Base-by-base conservation (phyloP, 2,797 vertebrate genomes). In the Schizopygopsis malacanthus region DNA sequence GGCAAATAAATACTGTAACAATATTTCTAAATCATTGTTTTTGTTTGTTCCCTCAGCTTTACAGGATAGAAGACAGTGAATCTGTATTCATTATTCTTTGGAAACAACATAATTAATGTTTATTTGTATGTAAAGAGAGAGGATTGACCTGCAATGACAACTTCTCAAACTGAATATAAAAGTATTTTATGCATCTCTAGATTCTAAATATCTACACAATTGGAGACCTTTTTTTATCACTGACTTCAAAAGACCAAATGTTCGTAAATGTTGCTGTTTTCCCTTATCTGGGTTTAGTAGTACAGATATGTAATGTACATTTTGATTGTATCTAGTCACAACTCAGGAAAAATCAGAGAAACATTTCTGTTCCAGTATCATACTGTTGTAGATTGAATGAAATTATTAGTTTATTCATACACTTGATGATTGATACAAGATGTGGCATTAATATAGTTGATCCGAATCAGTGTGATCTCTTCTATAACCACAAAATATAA, bases 1-100 rank as follows among this genome's bases (percentile, higher is more conserved):
- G 43, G 20, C 18, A 59, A 18, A 16, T 43, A 59, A 18, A 16
- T 43, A 70, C 33, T 22, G 16, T 22, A 20, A 69, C 59, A 78
- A 41, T 67, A 3, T 13, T 43, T 6, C 25, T 37, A 69, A 22
- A 41, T 47, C 25, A 61, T n/a, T 72, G 5, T 71, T 70, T 87
- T 43, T 67, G 10, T 84, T 83, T 84, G 41, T 72, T 78, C 52
- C 81, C 52, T 56, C 79, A 90, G 86, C 81, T n/a, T 81, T 78
- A 85, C 79, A 33, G 73, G 86, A 82, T 83, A 88, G 79, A 77
- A 25, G 43, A 77, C 4, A 0, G 33, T 63, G 18, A 65, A 61
- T 50, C 4, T 3, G 12, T 54, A n/a, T 65, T 45, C 13, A 13
- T 52, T 65, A 61, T 69, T 11, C 18, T 50, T 50, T 33, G 39